Evolutionary conservation across 2,113 vertebrate species (phyloP).

Genomic region (Podiceps cristatus): DNA sequence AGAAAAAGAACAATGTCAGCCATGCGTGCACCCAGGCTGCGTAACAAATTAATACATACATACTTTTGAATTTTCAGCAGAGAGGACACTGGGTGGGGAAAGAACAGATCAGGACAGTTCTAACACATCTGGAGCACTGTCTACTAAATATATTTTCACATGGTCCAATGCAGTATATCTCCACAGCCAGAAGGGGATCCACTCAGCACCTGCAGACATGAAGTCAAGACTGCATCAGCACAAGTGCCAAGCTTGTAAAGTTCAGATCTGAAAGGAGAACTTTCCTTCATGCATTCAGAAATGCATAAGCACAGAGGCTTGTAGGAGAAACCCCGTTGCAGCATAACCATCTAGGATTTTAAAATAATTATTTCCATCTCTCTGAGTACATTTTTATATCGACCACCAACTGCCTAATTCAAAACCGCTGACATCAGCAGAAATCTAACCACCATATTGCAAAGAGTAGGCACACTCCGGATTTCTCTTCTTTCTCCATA

Average conservation of each 20-base stretch:
- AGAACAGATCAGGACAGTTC: not conserved
- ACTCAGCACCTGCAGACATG: not conserved
- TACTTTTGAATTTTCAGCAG: not conserved
- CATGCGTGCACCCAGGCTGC: not conserved
- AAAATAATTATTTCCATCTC: not conserved
- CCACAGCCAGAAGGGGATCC: not conserved
- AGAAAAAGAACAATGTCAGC: not conserved
- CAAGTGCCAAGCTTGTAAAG: not conserved
- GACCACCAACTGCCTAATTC: not conserved
- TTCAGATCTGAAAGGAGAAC: not conserved
- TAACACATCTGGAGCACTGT: not conserved
- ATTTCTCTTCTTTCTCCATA: not conserved
- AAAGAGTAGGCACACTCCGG: not conserved
- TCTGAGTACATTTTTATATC: not conserved
- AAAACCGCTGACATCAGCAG: not conserved
- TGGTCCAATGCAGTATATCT: not conserved
- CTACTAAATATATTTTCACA: not conserved
- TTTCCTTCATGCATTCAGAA: not conserved
- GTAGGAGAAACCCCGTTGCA: not conserved
- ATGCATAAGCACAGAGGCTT: not conserved
- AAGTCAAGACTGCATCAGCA: not conserved
- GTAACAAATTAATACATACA: not conserved
- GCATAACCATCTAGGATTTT: not conserved
- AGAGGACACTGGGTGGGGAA: not conserved
- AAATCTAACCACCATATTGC: not conserved